Conservation (phyloP, 1,140 invertebrate genomes). For the Rhopalosiphum maidis region DNA sequence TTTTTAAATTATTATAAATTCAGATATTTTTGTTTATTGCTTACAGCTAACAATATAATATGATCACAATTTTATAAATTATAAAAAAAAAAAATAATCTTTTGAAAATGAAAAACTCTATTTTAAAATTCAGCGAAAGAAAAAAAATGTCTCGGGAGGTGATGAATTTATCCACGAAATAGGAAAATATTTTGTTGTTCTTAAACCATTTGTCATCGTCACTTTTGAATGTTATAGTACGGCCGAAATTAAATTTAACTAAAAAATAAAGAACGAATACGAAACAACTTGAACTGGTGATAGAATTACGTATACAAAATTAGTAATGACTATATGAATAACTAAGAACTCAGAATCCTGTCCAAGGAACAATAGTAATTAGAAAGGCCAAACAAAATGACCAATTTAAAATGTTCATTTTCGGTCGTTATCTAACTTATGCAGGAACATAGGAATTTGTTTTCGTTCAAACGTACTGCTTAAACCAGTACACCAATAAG, state of each 20-base stretch:
- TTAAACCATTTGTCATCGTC: slow-evolving; percentile 44
- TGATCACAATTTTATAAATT: neutral
- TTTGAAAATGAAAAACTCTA: neutral
- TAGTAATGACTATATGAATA: neutral
- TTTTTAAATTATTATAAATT: neutral
- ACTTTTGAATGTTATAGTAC: neutral
- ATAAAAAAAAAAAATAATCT: neutral
- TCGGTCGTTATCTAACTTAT: neutral
- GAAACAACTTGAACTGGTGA: neutral
- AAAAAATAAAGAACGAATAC: slow-evolving; percentile 25
- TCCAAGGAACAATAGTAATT: neutral
- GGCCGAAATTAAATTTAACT: slow-evolving; percentile 33
- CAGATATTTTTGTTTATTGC: neutral
- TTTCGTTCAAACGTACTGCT: neutral
- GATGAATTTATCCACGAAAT: slow-evolving; percentile 28
- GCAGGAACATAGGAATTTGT: too few relatives aligned
- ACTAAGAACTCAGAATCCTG: neutral
- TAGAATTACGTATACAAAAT: neutral
- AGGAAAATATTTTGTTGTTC: neutral
- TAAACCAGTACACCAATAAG: neutral
- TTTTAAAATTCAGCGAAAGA: neutral
- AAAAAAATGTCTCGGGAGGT: neutral
- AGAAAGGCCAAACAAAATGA: neutral
- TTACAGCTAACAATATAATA: neutral
- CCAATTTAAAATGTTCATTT: neutral